Conservation (phyloP, 2,888 invertebrate genomes). For the Eutolmus rufibarbis region DNA sequence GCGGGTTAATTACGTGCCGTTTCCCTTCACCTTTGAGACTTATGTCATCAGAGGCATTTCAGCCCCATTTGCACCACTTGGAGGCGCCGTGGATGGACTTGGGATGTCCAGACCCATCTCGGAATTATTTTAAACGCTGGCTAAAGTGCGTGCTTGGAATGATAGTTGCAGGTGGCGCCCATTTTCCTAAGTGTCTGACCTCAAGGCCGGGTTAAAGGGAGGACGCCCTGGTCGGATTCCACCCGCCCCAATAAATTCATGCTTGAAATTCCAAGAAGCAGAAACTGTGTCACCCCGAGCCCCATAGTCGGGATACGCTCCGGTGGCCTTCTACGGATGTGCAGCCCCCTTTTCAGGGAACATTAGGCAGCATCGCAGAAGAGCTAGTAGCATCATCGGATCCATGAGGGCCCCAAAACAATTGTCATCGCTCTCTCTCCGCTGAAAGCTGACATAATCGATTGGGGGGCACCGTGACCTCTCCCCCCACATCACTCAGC, state of each 20-base stretch:
- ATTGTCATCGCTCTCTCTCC: neutral
- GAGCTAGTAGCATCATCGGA: neutral
- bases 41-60: neutral
- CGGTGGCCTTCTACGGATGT: neutral
- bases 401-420: neutral
- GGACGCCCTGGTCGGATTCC: neutral
- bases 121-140: neutral
- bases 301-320: neutral
- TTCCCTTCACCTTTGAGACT: neutral
- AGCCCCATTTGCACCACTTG: neutral
- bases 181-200: neutral
- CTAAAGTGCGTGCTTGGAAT: neutral
- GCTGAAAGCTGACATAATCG: neutral
- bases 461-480: neutral
- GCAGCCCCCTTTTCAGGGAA: neutral
- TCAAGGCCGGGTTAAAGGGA: neutral
- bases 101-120: neutral
- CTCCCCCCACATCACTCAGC: neutral
- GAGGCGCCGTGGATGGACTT: neutral
- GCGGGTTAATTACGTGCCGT: neutral
- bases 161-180: neutral
- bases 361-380: neutral
- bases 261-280: neutral
- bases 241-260: neutral
- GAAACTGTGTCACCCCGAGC: neutral